Base-by-base conservation (phyloP, 2,113 vertebrate species). In the Scophthalmus maximus region DNA sequence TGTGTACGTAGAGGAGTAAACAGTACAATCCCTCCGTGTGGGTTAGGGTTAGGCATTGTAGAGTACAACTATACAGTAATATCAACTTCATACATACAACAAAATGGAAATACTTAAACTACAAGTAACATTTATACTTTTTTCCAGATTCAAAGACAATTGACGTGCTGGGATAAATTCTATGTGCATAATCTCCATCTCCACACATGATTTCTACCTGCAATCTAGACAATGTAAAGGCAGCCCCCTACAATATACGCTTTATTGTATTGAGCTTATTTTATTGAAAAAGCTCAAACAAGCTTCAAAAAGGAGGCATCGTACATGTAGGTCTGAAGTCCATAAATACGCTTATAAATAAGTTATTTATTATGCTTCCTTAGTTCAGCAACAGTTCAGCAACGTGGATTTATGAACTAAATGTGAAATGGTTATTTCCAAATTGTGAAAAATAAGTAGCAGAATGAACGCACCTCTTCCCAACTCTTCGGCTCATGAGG, bases 361-460 rank as follows among this genome's bases (percentile, higher is more conserved):
- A 50, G 51, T 63, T 17, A 18, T 69, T 29, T 55, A 65, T 42
- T 55, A 53, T 20, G 18, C 49, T 20, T 44, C 15, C 52, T 63
- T 68, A 61, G 53, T 53, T 59, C 36, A 62, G 64, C 40, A 68
- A 68, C 1, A 22, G 42, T 59, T 74, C 47, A 70, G 83, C 72
- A 25, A 68, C 64, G 67, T 68, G 49, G 49, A 56, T 78, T 53
- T 32, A 27, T 78, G 30, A 52, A 8, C 20, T 63, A 69, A 81
- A 83, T 58, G 25, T 68, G 42, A 79, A 82, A 55, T 69, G 64
- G 83, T 83, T 52, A 60, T 63, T 73, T 55, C 68, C 63, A 69
- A 22, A 77, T 52, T 12, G 68, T 63, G 55, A 73, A 64, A n/a
- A 82, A 74, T 76, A 73, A 67, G 74, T 51, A 58, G 36, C 18